Percentiles rank a stretch among this genome's conserved stretches.
These are phyloP conservation scores for Aphidius ervi DNA, from an alignment of 1,140 invertebrate species.

Conservation along the genomic window DNA sequence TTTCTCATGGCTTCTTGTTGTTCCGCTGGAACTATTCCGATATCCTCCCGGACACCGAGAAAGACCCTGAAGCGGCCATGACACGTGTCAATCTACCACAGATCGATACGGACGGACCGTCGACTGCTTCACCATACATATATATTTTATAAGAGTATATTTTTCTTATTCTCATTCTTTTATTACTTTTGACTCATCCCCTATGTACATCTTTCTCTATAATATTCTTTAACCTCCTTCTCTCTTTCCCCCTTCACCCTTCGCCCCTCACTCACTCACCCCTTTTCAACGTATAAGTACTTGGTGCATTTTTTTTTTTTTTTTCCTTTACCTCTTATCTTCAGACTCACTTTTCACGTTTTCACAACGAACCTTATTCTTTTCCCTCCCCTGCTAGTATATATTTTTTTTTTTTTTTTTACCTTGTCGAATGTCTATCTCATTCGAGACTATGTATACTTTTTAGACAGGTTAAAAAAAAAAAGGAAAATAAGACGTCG, in stretches of 20 bases:
- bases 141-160: conserved; percentile 23
- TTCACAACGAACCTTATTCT: no score
- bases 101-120: conserved; percentile 44
- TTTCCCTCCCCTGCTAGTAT: no score
- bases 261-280: not conserved
- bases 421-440: not conserved
- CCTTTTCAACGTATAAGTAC: no score
- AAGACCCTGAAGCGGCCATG: conserved; percentile 45
- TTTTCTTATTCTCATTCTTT: conserved; percentile 33
- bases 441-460: no score
- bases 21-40: conserved; percentile 10
- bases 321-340: no score
- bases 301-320: no score
- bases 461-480: not conserved
- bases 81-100: conserved; percentile 55
- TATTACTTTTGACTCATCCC: not conserved
- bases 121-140: conserved; percentile 9
- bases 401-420: no score
- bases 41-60: not conserved
- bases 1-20: conserved; percentile 3
- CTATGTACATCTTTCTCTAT: not conserved
- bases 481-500: not conserved
- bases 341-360: no score
- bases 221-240: not conserved
- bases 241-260: not conserved